Base-by-base conservation (phyloP, 1,140 invertebrate genomes). In the Drosophila burlai region DNA sequence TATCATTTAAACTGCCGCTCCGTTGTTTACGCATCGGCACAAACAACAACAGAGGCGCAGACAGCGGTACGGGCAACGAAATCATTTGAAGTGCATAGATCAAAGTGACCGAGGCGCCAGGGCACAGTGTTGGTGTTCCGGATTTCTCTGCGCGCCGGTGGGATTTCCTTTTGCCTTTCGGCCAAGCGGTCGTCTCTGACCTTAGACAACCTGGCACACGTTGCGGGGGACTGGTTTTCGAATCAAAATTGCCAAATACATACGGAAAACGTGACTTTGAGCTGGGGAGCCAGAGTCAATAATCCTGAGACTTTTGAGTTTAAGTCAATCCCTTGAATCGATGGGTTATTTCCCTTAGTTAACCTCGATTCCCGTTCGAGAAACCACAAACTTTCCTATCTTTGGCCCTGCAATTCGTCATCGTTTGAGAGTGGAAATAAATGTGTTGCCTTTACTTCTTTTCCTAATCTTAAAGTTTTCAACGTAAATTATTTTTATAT, bases 81-180 rank as follows among this genome's bases (percentile, higher is more conserved):
- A 81, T 81, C 80, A 87, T 87, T 87, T 87, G 83, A 87, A 87
- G 83, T 87, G 84, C 83, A 80, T 68, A 87, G 83, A 87, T 87
- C 83, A 87, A 87, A 87, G 83, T 83, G 81, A 81, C 81, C 81
- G 84, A 84, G 85, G 83, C 83, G 83, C 84, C 83, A 80, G 65
- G 57, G 46, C 47, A 54, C 26, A 57, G 65, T 63, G 76, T 79
- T 78, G 74, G 46, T 62, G 40, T 67, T 76, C 58, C 60, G 34
- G 58, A 86, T 86, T 75, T 81, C 62, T 65, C 68, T 50, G 63
- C 47, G 38, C 34, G 68, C 47, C 40, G 55, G 15, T 46, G 36
- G 49, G 55, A 59, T 71, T 76, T 67, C 42, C 49, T 24, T 61
- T 50, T 45, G 40, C 60, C 81, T 68, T 79, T 75, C 47, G 77